Base-by-base conservation (phyloP, 2,888 invertebrate species). In the Tanypteryx hageni region DNA sequence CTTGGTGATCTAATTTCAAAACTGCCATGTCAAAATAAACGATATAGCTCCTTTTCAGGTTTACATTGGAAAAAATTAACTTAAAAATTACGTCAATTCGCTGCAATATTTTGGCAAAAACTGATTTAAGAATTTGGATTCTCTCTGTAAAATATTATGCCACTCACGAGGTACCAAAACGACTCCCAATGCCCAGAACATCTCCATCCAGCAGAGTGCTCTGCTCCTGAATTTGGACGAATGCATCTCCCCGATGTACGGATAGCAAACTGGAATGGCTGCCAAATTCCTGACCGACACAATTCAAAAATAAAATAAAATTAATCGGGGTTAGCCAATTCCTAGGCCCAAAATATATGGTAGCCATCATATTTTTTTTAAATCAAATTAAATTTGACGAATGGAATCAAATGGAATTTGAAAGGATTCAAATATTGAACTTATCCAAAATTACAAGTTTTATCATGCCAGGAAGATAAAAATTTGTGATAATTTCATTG, bases 131-230 rank as follows among this genome's bases (percentile, higher is more conserved):
- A 44, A 44, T 44, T 44, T 3, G 44, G 44, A 44, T 3, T 44
- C 44, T 44, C n/a, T n/a, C n/a, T n/a, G n/a, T n/a, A n/a, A n/a
- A n/a, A n/a, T 44, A 93, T 85, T 86, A 92, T 85, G 92, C 22
- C 92, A 94, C 96, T 96, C 95, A 97, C 97, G 95, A 94, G 98
- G 98, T 92, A 98, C 95, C 93, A 96, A 94, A 94, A 98, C 97
- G 92, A 97, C 97, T 93, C 98, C 98, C 85, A 97, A 95, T 68
- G 97, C 97, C 98, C 98, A 98, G 95, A 98, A 98, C 95, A 97
- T 96, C 95, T 98, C 98, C 97, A 98, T 97, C 97, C 97, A 97
- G 95, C 97, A 97, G 93, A 98, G 96, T 94, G 97, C 97, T 94
- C 97, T 97, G 95, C 98, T 98, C 94, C 98, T 96, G 95, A 97